These are phyloP conservation scores for crab-eating macaque (Macaca fascicularis) DNA, from an alignment of 2,113 vertebrate species.

Conservation along the genomic window T2T-MFA8v1.1 NC_088385.1:108862001-108862500, in stretches of 20 bases:
- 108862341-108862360: background rate
- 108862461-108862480: background rate
- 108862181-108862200: background rate
- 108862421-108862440: background rate
- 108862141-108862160: background rate
- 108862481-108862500: background rate
- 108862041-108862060: background rate
- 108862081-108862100: background rate
- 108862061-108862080: background rate
- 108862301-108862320: background rate
- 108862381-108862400: background rate
- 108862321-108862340: background rate
- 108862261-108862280: background rate
- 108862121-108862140: background rate
- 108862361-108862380: background rate
- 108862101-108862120: background rate
- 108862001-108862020: background rate
- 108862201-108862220: constrained; percentile 10
- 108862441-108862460: background rate
- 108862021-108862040: background rate
- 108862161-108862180: background rate
- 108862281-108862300: background rate
- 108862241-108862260: background rate
- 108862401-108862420: background rate
- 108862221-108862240: background rate